phyloP scores from a whole-genome alignment of 2,797 vertebrate genomes.

The Dryobates pubescens region DNA sequence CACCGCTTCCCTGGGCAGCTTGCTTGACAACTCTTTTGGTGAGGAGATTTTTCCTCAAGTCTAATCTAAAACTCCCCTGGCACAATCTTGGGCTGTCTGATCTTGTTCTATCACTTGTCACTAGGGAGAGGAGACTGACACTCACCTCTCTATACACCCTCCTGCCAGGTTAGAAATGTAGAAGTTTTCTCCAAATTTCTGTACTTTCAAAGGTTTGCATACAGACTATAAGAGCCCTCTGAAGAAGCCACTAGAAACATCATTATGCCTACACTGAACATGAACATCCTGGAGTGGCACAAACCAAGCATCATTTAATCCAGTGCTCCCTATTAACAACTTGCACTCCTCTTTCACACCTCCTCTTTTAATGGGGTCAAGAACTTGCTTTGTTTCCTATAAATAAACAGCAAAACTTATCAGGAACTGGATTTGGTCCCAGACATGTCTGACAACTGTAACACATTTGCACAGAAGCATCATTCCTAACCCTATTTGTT shows the following conservation, averaged over 20 bases:
- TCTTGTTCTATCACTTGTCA: neutral
- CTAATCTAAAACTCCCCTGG: neutral
- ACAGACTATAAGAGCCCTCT: fast-evolving
- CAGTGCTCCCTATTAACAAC: neutral
- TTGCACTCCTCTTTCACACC: neutral
- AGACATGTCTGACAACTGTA: neutral
- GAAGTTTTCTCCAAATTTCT: neutral
- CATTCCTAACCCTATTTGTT: slow-evolving; percentile 33
- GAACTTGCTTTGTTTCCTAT: slow-evolving; percentile 11
- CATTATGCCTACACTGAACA: neutral
- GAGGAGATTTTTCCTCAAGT: neutral
- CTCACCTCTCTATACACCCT: neutral
- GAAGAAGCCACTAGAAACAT: neutral
- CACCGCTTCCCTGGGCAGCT: too few species aligned
- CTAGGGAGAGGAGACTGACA: neutral
- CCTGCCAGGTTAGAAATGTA: neutral
- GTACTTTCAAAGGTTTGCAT: neutral
- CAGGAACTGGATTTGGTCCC: slow-evolving; percentile 3
- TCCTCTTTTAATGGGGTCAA: neutral
- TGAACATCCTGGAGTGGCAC: neutral
- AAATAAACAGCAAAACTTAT: slow-evolving; percentile 25
- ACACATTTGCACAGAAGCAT: neutral
- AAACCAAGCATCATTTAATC: neutral
- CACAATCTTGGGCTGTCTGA: neutral
- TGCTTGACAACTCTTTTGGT: neutral